Percentiles rank a stretch among this genome's conserved stretches.
Evolutionary conservation across 2,888 invertebrate genomes (phyloP).

Genomic region (Morpho helenor): DNA sequence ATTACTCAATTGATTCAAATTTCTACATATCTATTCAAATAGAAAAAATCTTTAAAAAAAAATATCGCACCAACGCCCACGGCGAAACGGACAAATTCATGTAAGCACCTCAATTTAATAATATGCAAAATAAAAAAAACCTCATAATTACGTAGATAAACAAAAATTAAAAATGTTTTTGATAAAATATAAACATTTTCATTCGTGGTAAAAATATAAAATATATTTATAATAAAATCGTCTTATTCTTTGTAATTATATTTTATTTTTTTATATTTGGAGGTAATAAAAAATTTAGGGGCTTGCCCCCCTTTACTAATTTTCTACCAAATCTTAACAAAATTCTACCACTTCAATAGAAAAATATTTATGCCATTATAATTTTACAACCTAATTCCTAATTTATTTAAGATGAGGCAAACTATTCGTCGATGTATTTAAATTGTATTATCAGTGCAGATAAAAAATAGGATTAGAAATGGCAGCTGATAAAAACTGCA

Average conservation of each 20-base stretch:
- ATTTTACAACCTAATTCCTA: constrained; percentile 11
- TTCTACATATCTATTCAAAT: constrained; percentile 27
- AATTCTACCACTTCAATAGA: constrained; percentile 18
- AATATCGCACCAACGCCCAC: constrained; percentile 57
- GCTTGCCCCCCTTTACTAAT: constrained; percentile 2
- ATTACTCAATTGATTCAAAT: constrained; percentile 9
- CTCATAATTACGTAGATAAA: constrained; percentile 7
- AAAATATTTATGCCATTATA: constrained; percentile 24
- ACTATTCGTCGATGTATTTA: constrained; percentile 17
- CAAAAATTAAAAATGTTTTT: constrained; percentile 9
- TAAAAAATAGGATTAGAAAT: too few relatives aligned
- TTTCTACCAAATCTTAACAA: constrained; percentile 10
- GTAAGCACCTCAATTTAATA: constrained; percentile 56
- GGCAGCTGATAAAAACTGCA: too few relatives aligned
- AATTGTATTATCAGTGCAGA: too few relatives aligned
- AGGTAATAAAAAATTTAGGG: constrained; percentile 7
- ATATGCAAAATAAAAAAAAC: constrained; percentile 20
- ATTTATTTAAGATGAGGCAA: constrained; percentile 9
- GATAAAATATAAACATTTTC: constrained; percentile 10
- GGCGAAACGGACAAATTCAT: constrained; percentile 40
- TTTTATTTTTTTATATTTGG: too few relatives aligned
- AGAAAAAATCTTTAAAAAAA: constrained; percentile 42
- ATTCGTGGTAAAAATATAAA: constrained; percentile 8
- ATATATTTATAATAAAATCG: constrained; percentile 9
- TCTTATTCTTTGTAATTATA: neutral